phyloP scores from a whole-genome alignment of 2,797 vertebrate species.

The Mormyrus hasselquistii region DNA sequence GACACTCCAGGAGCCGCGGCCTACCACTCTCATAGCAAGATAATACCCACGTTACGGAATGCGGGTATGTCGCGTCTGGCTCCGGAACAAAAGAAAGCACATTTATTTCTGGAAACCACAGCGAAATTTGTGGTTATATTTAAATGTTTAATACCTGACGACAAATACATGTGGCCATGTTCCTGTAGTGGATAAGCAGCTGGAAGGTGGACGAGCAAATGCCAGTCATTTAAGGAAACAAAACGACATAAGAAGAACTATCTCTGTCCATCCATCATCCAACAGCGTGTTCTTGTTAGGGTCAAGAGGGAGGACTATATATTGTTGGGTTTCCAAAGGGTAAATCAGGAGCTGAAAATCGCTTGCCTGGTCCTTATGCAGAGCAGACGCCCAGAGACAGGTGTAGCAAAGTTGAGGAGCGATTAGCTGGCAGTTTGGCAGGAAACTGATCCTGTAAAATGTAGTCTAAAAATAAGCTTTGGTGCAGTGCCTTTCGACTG shows the following conservation, averaged over 20 bases:
- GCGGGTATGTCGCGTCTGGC: not conserved
- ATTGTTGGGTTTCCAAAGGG: not conserved
- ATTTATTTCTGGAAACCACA: not conserved
- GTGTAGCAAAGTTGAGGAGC: slow-evolving; percentile 48
- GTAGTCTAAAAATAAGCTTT: slow-evolving; percentile 70
- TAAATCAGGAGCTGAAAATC: slow-evolving; percentile 32
- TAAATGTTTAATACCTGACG: not conserved
- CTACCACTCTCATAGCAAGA: not conserved
- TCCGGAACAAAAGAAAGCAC: not conserved
- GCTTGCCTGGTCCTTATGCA: slow-evolving; percentile 22
- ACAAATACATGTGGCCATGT: not conserved
- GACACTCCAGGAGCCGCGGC: not conserved
- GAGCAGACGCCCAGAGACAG: slow-evolving; percentile 57
- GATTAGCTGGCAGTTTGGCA: slow-evolving; percentile 44
- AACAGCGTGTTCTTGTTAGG: not conserved
- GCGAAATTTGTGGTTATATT: not conserved
- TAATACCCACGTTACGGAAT: not conserved
- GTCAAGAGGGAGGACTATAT: not conserved
- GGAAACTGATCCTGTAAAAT: slow-evolving; percentile 64
- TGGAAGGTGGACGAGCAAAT: not conserved
- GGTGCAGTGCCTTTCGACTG: slow-evolving; percentile 45
- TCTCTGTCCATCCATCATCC: not conserved
- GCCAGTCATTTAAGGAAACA: not conserved
- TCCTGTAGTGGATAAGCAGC: not conserved
- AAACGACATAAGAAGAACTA: not conserved